A percentile compares a stretch with the other conserved stretches of the same genome.
Conservation (phyloP, 1,140 invertebrate species). For the Zaprionus camerounensis region DNA sequence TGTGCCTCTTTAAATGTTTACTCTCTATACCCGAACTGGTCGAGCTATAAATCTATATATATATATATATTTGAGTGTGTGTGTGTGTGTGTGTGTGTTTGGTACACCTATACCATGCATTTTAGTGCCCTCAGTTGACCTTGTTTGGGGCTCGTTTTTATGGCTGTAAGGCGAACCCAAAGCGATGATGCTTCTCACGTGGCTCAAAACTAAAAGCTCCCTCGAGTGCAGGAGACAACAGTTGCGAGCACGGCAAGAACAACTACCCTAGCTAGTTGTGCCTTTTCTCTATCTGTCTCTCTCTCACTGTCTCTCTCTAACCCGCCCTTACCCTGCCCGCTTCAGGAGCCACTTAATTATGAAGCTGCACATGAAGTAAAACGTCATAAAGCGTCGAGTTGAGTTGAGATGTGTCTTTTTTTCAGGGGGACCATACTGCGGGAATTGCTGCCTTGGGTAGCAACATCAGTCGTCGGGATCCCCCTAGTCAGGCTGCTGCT, state of each 20-base stretch:
- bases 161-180: conserved; percentile 59
- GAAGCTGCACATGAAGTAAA: conserved; percentile 81
- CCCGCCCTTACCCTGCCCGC: background rate
- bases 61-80: background rate
- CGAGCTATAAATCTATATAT: conserved; percentile 28
- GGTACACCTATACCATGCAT: conserved; percentile 58
- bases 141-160: conserved; percentile 78
- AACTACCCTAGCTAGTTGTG: conserved; percentile 38
- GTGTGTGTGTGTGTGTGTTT: conserved; percentile 1
- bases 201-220: conserved; percentile 81
- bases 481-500: conserved; percentile 38
- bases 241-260: background rate
- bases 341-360: conserved; percentile 74
- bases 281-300: background rate
- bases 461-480: conserved; percentile 57
- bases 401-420: conserved; percentile 17
- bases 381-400: conserved; percentile 80
- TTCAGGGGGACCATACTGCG: conserved; percentile 4
- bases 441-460: conserved; percentile 60
- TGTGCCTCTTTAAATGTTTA: conserved; percentile 73
- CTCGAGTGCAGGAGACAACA: conserved; percentile 58
- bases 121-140: conserved; percentile 79
- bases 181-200: conserved; percentile 78
- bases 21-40: conserved; percentile 20
- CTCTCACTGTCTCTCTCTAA: background rate